phyloP scores from a whole-genome alignment of 2,888 invertebrate genomes.

The Leucophenga montana region DNA sequence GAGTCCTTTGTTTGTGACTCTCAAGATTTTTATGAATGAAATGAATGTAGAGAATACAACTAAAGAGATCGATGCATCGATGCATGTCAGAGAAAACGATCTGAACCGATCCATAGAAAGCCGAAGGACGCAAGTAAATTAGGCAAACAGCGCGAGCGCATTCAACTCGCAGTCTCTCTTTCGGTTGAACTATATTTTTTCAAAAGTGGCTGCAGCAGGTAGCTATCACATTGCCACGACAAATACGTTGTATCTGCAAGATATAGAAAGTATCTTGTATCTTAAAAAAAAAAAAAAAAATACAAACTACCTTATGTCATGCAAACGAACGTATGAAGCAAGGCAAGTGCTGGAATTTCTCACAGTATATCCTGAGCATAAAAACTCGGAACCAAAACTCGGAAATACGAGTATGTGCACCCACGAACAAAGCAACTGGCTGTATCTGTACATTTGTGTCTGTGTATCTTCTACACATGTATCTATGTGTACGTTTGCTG shows the following conservation, averaged over 20 bases:
- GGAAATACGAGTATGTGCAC: constrained; percentile 20
- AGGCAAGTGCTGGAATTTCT: constrained; percentile 55
- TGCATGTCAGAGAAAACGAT: not conserved
- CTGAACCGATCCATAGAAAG: not conserved
- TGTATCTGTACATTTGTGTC: not conserved
- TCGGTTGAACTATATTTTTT: constrained; percentile 20
- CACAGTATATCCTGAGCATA: constrained; percentile 52
- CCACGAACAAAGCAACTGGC: not conserved
- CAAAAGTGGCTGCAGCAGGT: constrained; percentile 16
- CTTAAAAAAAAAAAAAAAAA: not conserved
- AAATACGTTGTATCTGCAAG: not conserved
- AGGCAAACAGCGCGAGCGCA: constrained; percentile 24
- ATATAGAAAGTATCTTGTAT: constrained; percentile 19
- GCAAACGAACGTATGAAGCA: constrained; percentile 38
- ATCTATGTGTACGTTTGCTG: not conserved
- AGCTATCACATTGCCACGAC: constrained; percentile 10
- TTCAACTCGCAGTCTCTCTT: constrained; percentile 23
- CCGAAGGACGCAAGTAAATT: constrained; percentile 23
- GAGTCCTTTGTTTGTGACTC: constrained; percentile 46
- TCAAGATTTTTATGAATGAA: constrained; percentile 59
- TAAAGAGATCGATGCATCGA: constrained; percentile 8
- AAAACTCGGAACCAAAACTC: constrained; percentile 51
- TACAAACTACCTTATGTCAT: constrained; percentile 25
- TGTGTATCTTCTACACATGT: not conserved
- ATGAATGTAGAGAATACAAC: constrained; percentile 27